These are phyloP conservation scores for Lysandra coridon DNA, from an alignment of 2,888 invertebrate species.

Conservation along the genomic window DNA sequence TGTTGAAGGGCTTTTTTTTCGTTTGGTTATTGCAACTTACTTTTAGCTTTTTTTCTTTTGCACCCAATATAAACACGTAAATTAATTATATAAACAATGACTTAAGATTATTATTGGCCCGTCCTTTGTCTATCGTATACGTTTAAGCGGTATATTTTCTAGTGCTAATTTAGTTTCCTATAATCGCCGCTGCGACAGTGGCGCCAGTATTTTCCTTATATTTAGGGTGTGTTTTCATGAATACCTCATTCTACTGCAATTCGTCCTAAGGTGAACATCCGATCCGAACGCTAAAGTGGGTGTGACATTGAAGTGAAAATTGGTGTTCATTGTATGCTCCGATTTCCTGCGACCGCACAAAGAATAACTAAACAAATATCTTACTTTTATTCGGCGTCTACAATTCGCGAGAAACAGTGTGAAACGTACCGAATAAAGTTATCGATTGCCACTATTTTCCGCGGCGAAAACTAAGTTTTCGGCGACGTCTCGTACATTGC, in stretches of 20 bases:
- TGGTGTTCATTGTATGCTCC: slow-evolving; percentile 27
- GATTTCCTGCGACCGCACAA: background rate
- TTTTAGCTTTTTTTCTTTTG: background rate
- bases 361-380: slow-evolving; percentile 21
- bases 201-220: slow-evolving; percentile 79
- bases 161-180: slow-evolving; percentile 47
- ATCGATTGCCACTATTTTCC: slow-evolving; percentile 55
- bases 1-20: background rate
- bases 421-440: slow-evolving; percentile 44
- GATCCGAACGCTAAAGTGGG: slow-evolving; percentile 56
- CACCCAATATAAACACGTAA: background rate
- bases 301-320: slow-evolving; percentile 76
- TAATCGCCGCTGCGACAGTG: slow-evolving; percentile 58
- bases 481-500: slow-evolving; percentile 55
- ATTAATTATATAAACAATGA: background rate
- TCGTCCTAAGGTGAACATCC: slow-evolving; percentile 76
- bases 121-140: background rate
- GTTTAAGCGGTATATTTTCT: background rate
- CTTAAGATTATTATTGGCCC: background rate
- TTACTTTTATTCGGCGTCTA: background rate
- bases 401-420: slow-evolving; percentile 39
- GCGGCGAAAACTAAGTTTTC: slow-evolving; percentile 45
- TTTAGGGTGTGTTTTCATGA: slow-evolving; percentile 76
- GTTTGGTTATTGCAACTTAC: background rate
- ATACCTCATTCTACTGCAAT: slow-evolving; percentile 76